Percentiles rank a stretch among this genome's conserved stretches.
Evolutionary conservation across 2,113 vertebrate genomes (phyloP).

Genomic region (Lampris megalopsis): DNA sequence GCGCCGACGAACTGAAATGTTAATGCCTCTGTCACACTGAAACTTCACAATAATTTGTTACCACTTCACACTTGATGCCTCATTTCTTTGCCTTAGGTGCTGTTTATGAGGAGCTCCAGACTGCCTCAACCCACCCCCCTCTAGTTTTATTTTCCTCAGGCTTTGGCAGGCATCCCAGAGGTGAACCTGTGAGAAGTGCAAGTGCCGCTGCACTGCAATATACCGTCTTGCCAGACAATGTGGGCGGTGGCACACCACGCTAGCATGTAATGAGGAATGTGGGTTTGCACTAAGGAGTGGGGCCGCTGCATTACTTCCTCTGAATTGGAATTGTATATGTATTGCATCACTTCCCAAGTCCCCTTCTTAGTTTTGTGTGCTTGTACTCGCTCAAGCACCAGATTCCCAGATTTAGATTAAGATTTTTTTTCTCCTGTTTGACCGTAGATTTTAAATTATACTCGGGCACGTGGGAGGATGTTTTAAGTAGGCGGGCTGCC

Average conservation of each 20-base stretch:
- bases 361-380: not conserved
- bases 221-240: not conserved
- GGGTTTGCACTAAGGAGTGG: not conserved
- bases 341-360: not conserved
- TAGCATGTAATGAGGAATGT: not conserved
- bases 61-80: not conserved
- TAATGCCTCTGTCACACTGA: not conserved
- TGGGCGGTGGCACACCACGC: not conserved
- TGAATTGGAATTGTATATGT: not conserved
- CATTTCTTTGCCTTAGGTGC: not conserved
- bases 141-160: not conserved
- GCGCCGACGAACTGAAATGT: not conserved
- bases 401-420: not conserved
- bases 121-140: not conserved
- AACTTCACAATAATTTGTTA: not conserved
- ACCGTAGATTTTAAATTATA: too few species aligned
- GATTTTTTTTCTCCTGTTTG: not conserved
- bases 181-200: not conserved
- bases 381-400: not conserved
- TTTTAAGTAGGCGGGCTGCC: too few species aligned
- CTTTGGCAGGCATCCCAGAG: not conserved
- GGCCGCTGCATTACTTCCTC: not conserved
- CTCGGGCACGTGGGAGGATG: too few species aligned
- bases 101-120: not conserved
- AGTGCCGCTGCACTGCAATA: too few species aligned